phyloP scores from a whole-genome alignment of 2,113 vertebrate species.

The Chaenogobius annularis region DNA sequence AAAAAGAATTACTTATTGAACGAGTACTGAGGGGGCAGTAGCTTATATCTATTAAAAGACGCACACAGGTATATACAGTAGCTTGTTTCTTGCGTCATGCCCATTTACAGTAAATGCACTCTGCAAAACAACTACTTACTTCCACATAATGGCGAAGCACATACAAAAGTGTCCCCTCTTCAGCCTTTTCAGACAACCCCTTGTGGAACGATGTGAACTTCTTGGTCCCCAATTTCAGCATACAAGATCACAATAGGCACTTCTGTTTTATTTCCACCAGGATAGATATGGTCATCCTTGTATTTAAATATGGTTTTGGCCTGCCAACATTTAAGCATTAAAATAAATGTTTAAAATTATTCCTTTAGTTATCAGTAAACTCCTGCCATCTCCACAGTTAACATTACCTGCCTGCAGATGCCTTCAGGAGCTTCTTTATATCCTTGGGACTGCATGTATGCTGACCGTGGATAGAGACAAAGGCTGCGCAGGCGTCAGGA shows the following conservation, averaged over 20 bases:
- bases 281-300: conserved; percentile 90
- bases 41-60: not conserved
- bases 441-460: conserved; percentile 89
- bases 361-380: not conserved
- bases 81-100: not conserved
- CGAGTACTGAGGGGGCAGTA: not conserved
- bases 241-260: conserved; percentile 89
- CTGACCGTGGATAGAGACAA: conserved; percentile 88
- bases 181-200: conserved; percentile 82
- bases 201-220: conserved; percentile 89
- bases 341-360: not conserved
- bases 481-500: conserved; percentile 86
- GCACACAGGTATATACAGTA: not conserved
- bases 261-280: conserved; percentile 77
- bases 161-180: conserved; percentile 83
- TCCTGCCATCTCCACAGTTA: not conserved
- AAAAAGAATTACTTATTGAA: not conserved
- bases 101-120: not conserved
- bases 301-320: conserved; percentile 87
- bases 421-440: conserved; percentile 92
- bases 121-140: conserved; percentile 74
- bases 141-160: conserved; percentile 90
- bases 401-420: conserved; percentile 87
- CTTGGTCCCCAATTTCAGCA: conserved; percentile 93
- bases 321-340: conserved; percentile 69